Conservation (phyloP, 2,888 invertebrate species). For the Eupithecia insigniata region DNA sequence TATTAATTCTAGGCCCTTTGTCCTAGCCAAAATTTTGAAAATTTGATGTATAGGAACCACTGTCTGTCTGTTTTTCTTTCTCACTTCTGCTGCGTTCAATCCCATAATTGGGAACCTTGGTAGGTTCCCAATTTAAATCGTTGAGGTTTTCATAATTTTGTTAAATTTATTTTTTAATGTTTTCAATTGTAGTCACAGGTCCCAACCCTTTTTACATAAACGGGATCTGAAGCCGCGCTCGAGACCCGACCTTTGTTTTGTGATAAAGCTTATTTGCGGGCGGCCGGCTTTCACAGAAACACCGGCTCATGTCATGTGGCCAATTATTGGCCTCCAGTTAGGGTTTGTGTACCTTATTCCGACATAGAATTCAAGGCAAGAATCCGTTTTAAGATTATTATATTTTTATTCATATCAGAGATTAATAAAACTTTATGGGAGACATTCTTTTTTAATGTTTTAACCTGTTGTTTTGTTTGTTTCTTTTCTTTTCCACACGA, state of each 20-base stretch:
- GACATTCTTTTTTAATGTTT: no score
- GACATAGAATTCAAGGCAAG: neutral
- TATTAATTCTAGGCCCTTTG: no score
- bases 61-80: no score
- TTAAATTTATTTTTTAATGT: neutral
- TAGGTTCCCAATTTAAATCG: neutral
- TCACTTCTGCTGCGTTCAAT: no score
- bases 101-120: no score
- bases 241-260: constrained; percentile 22
- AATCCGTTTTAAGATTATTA: neutral
- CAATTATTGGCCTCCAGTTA: constrained; percentile 13
- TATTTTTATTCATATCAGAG: neutral
- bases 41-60: no score
- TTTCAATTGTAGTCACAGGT: constrained; percentile 1
- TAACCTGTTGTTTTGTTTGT: no score
- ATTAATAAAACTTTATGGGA: no score
- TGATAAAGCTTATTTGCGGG: constrained; percentile 20
- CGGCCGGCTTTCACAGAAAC: constrained; percentile 15
- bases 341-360: constrained; percentile 12
- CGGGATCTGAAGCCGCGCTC: neutral
- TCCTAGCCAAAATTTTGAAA: no score
- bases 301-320: constrained; percentile 15
- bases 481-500: no score
- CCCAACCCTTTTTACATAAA: constrained; percentile 6
- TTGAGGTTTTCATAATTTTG: neutral